A percentile compares a stretch with the other conserved stretches of the same genome.
phyloP scores from a whole-genome alignment of 2,113 vertebrate genomes.

The Heptranchias perlo region DNA sequence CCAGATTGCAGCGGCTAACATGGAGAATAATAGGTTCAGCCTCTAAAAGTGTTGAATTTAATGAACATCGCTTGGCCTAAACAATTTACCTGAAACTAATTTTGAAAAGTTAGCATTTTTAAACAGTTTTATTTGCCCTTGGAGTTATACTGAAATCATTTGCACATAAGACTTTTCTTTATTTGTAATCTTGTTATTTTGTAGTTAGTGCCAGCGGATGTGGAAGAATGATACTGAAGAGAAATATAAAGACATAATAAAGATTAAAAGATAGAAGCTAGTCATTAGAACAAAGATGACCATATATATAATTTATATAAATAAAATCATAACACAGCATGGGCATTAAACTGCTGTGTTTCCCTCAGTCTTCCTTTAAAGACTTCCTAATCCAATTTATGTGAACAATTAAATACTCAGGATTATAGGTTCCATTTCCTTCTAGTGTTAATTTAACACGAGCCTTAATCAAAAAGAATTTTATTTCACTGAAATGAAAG shows the following conservation, averaged over 20 bases:
- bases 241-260: not conserved
- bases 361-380: not conserved
- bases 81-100: not conserved
- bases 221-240: not conserved
- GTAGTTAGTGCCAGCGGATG: not conserved
- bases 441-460: not conserved
- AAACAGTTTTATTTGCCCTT: not conserved
- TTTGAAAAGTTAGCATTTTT: not conserved
- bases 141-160: not conserved
- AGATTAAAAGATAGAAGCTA: not conserved
- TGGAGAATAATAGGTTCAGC: not conserved
- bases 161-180: not conserved
- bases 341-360: not conserved
- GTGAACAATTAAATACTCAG: not conserved
- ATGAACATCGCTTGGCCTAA: not conserved
- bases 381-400: not conserved
- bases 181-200: not conserved
- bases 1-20: not conserved
- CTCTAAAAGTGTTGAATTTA: not conserved
- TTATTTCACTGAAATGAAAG: not conserved
- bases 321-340: not conserved
- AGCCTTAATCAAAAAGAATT: not conserved
- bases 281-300: not conserved
- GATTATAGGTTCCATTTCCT: not conserved
- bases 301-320: not conserved